These are phyloP conservation scores for Aegithalos caudatus DNA, from an alignment of 2,113 vertebrate species.

Conservation along the genomic window DNA sequence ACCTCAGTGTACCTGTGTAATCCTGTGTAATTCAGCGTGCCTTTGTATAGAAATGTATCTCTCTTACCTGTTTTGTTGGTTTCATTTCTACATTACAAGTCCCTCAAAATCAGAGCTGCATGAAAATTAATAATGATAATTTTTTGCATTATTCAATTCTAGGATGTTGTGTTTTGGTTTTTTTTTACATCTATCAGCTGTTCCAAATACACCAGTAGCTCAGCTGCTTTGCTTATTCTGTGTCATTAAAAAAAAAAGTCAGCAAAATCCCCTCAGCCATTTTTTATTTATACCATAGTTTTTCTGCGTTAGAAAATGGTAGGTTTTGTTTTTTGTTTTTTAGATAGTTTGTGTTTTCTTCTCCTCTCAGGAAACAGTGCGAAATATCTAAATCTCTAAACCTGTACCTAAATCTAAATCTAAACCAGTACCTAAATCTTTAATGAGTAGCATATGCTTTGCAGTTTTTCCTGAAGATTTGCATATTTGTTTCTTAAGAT, in stretches of 20 bases:
- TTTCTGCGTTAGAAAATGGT: background rate
- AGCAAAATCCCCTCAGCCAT: background rate
- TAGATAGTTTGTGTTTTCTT: background rate
- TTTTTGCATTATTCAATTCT: background rate
- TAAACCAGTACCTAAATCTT: background rate
- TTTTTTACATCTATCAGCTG: background rate
- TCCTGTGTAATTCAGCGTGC: background rate
- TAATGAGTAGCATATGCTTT: background rate
- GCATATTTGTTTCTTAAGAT: background rate
- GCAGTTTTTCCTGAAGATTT: background rate
- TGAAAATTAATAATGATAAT: background rate
- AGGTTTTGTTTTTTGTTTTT: background rate
- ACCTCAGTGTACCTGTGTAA: background rate
- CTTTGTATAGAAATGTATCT: background rate
- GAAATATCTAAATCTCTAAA: slow-evolving; percentile 4
- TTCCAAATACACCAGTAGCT: background rate
- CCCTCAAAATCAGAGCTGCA: background rate
- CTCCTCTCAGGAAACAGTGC: background rate
- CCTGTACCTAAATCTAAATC: background rate
- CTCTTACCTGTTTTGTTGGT: background rate
- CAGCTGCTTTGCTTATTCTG: background rate
- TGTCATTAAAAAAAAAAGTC: background rate
- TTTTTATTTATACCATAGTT: background rate
- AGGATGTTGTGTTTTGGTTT: accelerated
- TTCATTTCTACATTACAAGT: background rate